phyloP scores from a whole-genome alignment of 2,113 vertebrate genomes.

The Reinhardtius hippoglossoides region DNA sequence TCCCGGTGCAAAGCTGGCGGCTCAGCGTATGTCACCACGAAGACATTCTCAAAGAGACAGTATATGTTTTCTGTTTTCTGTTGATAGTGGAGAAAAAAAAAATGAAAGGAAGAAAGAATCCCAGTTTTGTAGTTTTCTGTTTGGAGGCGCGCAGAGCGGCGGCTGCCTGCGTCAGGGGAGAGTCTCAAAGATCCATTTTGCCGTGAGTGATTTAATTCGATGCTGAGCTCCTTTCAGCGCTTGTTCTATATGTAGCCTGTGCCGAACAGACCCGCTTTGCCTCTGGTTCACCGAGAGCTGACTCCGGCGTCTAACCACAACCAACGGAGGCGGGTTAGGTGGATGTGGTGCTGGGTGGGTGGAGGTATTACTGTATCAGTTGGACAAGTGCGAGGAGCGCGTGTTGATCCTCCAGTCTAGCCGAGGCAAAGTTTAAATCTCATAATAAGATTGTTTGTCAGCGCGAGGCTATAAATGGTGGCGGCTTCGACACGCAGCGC shows the following conservation, averaged over 20 bases:
- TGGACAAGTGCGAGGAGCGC: constrained; percentile 66
- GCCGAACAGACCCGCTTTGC: constrained; percentile 67
- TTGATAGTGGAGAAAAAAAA: constrained; percentile 29
- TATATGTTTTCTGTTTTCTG: constrained; percentile 22
- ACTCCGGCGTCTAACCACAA: constrained; percentile 77
- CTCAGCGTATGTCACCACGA: constrained; percentile 72
- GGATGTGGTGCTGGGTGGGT: neutral
- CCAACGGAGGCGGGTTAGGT: constrained; percentile 56
- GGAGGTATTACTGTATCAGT: constrained; percentile 60
- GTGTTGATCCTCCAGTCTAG: constrained; percentile 79
- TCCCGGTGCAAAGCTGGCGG: constrained; percentile 64
- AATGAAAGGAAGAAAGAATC: constrained; percentile 70
- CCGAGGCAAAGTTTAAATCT: constrained; percentile 83
- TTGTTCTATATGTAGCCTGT: constrained; percentile 55
- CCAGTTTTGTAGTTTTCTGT: constrained; percentile 68
- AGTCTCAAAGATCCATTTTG: constrained; percentile 81
- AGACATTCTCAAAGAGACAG: constrained; percentile 66
- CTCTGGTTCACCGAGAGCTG: constrained; percentile 71
- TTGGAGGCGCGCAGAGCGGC: constrained; percentile 80
- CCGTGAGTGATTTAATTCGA: constrained; percentile 79
- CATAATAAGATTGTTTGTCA: constrained; percentile 84
- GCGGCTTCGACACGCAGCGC: constrained; percentile 16
- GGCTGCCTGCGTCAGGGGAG: constrained; percentile 88
- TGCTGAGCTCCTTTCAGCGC: constrained; percentile 72
- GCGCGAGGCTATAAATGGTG: constrained; percentile 78